Base-by-base conservation (phyloP, 2,888 invertebrate genomes). In the Ptychoptera albimana region DNA sequence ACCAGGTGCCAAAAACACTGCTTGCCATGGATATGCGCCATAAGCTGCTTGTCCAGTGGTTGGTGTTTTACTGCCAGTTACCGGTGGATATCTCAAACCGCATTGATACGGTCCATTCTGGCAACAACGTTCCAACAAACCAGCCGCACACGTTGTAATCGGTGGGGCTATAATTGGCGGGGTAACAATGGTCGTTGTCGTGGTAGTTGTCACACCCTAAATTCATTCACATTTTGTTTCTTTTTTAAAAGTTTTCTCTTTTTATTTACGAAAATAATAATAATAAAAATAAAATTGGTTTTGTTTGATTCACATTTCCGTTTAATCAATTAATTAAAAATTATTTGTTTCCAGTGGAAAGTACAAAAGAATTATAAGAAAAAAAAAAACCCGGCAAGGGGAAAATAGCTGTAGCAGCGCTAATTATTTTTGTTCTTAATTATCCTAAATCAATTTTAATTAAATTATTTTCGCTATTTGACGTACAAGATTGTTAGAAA, bases 11-110 rank as follows among this genome's bases (percentile, higher is more conserved):
- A 79, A 58, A 40, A 79, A 61, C 1, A 77, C 62, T 44, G 76
- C 79, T 67, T 77, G 77, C 83, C 83, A 84, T 2, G 83, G 83
- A 60, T 74, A 81, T 52, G 77, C 77, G 11, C 82, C 82, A 53
- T 71, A 78, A 48, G 65, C 67, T 9, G 82, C 74, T 59, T 75
- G 72, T 2, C 77, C 78, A 29, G 61, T 50, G 12, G 50, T 56
- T 1, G 68, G 60, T 5, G 60, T 53, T 2, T 64, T 60, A 6
- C 60, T 53, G 1, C 56, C 57, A 9, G 42, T 36, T 12, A 51
- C 41, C 1, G 66, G 58, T 2, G 66, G 59, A 48, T 50, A 51
- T 35, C 46, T 34, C 1, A 46, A 51, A 2, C 64, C 64, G 35
- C 64, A 65, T 15, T 59, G 58, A 53, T 63, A 63, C 11, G 52